Evolutionary conservation across 2,797 vertebrate species (phyloP), one percentile per base, ranked within the genome.

Genomic region (Anolis apletophallus): DNA sequence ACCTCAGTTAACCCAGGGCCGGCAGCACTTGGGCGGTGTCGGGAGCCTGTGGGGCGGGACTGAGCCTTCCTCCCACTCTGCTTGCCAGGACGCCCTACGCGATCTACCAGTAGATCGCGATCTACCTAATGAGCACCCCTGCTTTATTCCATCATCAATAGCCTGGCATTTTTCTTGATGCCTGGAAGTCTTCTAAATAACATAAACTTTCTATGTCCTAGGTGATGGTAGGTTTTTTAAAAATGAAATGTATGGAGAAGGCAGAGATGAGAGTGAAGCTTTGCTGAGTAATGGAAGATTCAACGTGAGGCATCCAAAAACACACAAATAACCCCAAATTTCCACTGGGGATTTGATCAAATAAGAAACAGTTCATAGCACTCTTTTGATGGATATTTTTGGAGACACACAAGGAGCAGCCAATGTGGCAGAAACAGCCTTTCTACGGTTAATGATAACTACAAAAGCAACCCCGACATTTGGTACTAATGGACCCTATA

Each of bases 301-400:
- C 90, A 80, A 85, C 89, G 90, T 90, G 40, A 81, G 54, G 23
- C 81, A 79, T 81, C 59, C 0, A 0, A 21, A 86, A 92, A 91
- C 16, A 34, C 80, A 34, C 80, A 75, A 91, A 68, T 29, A 89
- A 86, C 29, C 32, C 59, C 26, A 90, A 78, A 75, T 23, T 80
- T 86, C 84, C 91, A 89, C 83, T 80, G 84, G 83, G 89, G 19
- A 74, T 88, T 94, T 90, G 87, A 91, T 87, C 29, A 84, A 88
- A 81, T 86, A 85, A 80, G 81, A 79, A 81, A 88, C 89, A 90
- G 55, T 93, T 93, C 84, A 90, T 84, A 91, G 85, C 82, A 74
- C 81, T 85, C 74, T 80, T 89, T 84, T 94, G 92, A 95, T 91
- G 91, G 92, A 92, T 94, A 94, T 95, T 95, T 94, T 87, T 93